Evolutionary conservation across 2,113 vertebrate species (phyloP).

Genomic region (Amphiprion ocellaris): DNA sequence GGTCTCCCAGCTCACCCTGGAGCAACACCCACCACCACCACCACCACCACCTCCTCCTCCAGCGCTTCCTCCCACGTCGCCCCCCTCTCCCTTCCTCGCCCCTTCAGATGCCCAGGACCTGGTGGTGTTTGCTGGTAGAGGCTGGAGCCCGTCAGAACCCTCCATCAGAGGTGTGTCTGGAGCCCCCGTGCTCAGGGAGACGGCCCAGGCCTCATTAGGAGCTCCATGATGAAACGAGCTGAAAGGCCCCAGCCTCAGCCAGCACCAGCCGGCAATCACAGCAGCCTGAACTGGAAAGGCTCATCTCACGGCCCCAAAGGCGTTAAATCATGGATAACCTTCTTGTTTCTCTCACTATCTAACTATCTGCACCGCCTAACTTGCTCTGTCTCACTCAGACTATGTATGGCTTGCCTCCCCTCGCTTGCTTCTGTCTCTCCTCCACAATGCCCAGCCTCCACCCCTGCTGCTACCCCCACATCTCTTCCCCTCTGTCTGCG

Average conservation of each 20-base stretch:
- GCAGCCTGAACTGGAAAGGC: conserved; percentile 74
- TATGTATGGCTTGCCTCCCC: conserved; percentile 57
- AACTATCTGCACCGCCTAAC: conserved; percentile 72
- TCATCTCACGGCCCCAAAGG: conserved; percentile 79
- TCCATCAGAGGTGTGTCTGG: conserved; percentile 69
- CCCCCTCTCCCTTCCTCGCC: background rate
- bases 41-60: conserved; percentile 9
- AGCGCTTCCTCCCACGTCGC: conserved; percentile 25
- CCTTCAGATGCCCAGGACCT: conserved; percentile 37
- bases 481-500: conserved; percentile 35
- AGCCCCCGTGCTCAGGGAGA: conserved; percentile 69
- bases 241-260: conserved; percentile 78
- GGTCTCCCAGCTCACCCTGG: conserved; percentile 74
- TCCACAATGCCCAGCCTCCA: conserved; percentile 21
- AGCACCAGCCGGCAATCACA: conserved; percentile 79
- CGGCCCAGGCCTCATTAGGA: conserved; percentile 84
- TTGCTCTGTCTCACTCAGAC: conserved; percentile 69
- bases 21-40: conserved; percentile 69
- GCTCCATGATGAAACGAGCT: conserved; percentile 86
- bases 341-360: conserved; percentile 76
- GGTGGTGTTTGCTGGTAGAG: conserved; percentile 61
- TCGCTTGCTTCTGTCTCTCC: conserved; percentile 31
- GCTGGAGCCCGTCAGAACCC: conserved; percentile 53
- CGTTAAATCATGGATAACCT: conserved; percentile 86
- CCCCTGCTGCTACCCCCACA: background rate